Evolutionary conservation across 2,888 invertebrate species (phyloP).

Genomic region (Hypena proboscidalis): DNA sequence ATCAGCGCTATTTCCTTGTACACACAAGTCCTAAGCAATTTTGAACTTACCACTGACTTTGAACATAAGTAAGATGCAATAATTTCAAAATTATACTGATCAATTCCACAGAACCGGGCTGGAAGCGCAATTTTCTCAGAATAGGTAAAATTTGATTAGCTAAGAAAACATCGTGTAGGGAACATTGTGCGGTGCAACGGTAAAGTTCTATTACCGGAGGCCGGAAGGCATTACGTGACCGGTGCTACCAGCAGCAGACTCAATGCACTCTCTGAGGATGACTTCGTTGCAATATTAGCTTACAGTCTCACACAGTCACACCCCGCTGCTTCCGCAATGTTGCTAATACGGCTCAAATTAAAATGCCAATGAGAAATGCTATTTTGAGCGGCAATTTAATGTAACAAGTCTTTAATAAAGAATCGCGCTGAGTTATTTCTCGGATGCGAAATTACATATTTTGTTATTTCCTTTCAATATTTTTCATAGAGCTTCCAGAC

Average conservation of each 20-base stretch:
- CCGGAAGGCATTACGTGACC: slow-evolving; percentile 71
- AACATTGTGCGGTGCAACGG: slow-evolving; percentile 48
- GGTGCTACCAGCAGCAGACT: slow-evolving; percentile 47
- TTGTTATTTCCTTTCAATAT: slow-evolving; percentile 4
- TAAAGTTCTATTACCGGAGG: slow-evolving; percentile 61
- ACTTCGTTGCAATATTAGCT: slow-evolving; percentile 39
- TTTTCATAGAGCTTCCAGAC: too few species aligned
- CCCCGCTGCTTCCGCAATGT: slow-evolving; percentile 31
- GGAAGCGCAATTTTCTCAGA: slow-evolving; percentile 4
- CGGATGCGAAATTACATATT: neutral
- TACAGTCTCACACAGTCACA: slow-evolving; percentile 15
- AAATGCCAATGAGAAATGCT: slow-evolving; percentile 13
- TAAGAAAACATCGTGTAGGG: slow-evolving; percentile 26
- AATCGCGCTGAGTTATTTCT: neutral
- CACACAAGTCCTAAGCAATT: too few species aligned
- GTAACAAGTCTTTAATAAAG: slow-evolving; percentile 17
- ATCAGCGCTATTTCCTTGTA: too few species aligned
- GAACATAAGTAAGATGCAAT: too few species aligned
- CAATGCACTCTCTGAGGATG: slow-evolving; percentile 46
- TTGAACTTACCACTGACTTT: too few species aligned
- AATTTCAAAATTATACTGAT: too few species aligned
- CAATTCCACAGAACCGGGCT: too few species aligned
- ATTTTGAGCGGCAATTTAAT: neutral
- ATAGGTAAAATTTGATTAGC: slow-evolving; percentile 25
- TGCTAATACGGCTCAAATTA: slow-evolving; percentile 21